These are phyloP conservation scores for Cinclus mexicanus DNA, from an alignment of 2,113 vertebrate species.

Conservation along the genomic window DNA sequence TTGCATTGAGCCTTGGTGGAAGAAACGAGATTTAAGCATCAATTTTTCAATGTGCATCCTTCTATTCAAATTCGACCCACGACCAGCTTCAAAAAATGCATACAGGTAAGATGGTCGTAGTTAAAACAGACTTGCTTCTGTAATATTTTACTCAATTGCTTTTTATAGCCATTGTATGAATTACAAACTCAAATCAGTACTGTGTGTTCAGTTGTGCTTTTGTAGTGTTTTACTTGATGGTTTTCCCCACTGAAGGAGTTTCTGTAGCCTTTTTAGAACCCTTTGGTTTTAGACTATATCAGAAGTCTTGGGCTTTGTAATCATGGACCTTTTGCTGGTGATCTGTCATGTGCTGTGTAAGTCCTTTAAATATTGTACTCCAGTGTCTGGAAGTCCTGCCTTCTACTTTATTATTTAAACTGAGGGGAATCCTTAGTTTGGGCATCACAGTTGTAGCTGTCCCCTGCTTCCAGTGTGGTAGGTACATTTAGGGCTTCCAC, in stretches of 20 bases:
- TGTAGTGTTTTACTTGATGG: background rate
- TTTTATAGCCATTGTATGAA: background rate
- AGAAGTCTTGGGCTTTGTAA: background rate
- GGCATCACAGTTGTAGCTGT: background rate
- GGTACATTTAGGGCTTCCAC: background rate
- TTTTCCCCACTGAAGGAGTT: background rate
- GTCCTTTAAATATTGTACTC: background rate
- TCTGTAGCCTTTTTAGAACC: background rate
- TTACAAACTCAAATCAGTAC: background rate
- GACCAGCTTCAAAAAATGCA: conserved; percentile 93
- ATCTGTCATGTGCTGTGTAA: background rate
- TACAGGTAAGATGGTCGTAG: conserved; percentile 84
- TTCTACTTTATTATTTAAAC: background rate
- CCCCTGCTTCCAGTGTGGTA: background rate
- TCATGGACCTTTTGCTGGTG: background rate
- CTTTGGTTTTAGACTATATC: background rate
- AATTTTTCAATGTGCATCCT: conserved; percentile 92
- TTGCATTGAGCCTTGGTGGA: conserved; percentile 41
- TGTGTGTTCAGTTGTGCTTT: background rate
- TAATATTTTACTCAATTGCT: background rate
- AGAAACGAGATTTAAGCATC: conserved; percentile 14
- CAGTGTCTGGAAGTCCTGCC: background rate
- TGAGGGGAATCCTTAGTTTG: background rate
- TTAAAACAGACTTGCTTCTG: background rate
- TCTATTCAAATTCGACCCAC: conserved; percentile 96